Conservation (phyloP, 2,888 invertebrate species). For the Gonocerus acuteangulatus region DNA sequence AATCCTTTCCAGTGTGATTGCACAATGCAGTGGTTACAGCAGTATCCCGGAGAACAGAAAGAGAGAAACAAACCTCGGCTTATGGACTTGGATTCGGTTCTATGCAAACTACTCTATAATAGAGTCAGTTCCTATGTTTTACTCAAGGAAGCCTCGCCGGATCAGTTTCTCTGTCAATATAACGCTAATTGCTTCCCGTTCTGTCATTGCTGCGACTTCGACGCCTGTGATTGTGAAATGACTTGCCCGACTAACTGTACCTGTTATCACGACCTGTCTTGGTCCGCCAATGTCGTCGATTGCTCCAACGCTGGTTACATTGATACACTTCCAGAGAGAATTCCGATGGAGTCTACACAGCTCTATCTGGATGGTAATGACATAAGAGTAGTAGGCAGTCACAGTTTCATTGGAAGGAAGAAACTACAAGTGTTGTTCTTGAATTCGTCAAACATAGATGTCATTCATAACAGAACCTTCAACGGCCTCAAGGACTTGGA, state of each 20-base stretch:
- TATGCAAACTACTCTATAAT: slow-evolving; percentile 72
- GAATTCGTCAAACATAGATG: slow-evolving; percentile 69
- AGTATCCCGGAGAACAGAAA: slow-evolving; percentile 63
- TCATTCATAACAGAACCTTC: slow-evolving; percentile 73
- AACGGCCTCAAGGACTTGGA: slow-evolving; percentile 72
- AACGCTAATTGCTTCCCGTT: slow-evolving; percentile 76
- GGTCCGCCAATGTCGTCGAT: slow-evolving; percentile 79
- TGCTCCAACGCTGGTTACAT: slow-evolving; percentile 65
- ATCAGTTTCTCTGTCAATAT: slow-evolving; percentile 78
- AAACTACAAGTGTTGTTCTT: slow-evolving; percentile 66
- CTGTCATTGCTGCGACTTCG: slow-evolving; percentile 85
- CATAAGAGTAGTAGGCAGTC: slow-evolving; percentile 64
- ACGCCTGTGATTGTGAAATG: slow-evolving; percentile 88
- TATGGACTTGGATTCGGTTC: slow-evolving; percentile 73
- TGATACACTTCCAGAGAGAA: slow-evolving; percentile 64
- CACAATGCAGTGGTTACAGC: slow-evolving; percentile 84
- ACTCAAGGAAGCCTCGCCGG: slow-evolving; percentile 67
- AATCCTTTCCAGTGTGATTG: slow-evolving; percentile 85
- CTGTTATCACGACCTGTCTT: slow-evolving; percentile 81
- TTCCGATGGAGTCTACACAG: slow-evolving; percentile 87
- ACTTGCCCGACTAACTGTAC: slow-evolving; percentile 80
- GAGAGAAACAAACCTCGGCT: slow-evolving; percentile 71
- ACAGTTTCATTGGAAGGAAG: slow-evolving; percentile 78
- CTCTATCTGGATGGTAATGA: slow-evolving; percentile 78
- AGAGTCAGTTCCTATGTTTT: slow-evolving; percentile 65